A percentile compares a stretch with the other conserved stretches of the same genome.
Evolutionary conservation across 2,113 vertebrate genomes (phyloP).

Genomic region (Macaca fascicularis): T2T-MFA8v1.1 NC_088377.1:187596001-187596500

Average conservation of each 20-base stretch:
- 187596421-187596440: neutral
- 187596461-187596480: neutral
- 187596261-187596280: neutral
- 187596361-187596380: neutral
- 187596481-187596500: neutral
- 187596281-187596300: neutral
- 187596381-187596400: neutral
- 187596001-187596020: neutral
- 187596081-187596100: neutral
- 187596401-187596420: neutral
- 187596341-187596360: accelerated
- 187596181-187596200: neutral
- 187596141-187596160: neutral
- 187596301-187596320: neutral
- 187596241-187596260: neutral
- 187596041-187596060: neutral
- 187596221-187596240: neutral
- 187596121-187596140: neutral
- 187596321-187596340: neutral
- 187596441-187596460: neutral
- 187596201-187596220: neutral
- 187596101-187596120: neutral
- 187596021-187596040: neutral
- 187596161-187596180: neutral
- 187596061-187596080: neutral